These are phyloP conservation scores for Spongilla lacustris DNA, from an alignment of 37 sponge, comb jelly and placozoan genomes.

Conservation along the genomic window DNA sequence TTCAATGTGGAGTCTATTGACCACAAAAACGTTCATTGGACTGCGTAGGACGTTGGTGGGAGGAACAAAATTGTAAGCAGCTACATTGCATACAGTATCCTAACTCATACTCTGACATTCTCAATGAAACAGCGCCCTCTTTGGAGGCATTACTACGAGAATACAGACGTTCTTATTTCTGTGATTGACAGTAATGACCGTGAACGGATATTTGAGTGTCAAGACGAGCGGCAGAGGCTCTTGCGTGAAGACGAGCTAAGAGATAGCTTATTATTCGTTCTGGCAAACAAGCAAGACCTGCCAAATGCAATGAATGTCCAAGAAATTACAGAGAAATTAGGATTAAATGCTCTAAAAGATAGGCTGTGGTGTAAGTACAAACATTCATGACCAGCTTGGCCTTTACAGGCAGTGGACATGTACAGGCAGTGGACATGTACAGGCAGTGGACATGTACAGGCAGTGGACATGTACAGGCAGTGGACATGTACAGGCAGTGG, in stretches of 20 bases:
- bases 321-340: constrained; percentile 71
- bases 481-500: constrained; percentile 71
- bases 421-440: constrained; percentile 8
- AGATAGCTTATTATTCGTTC: constrained; percentile 55
- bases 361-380: constrained; percentile 73
- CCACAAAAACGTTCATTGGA: constrained; percentile 63
- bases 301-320: constrained; percentile 78
- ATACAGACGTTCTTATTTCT: constrained; percentile 81
- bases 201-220: constrained; percentile 71
- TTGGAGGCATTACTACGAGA: constrained; percentile 86
- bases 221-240: constrained; percentile 56
- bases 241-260: constrained; percentile 70
- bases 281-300: constrained; percentile 96
- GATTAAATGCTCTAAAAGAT: constrained; percentile 46
- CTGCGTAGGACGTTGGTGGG: constrained; percentile 87
- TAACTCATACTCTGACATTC: background rate
- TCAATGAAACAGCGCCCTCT: constrained; percentile 60
- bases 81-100: background rate
- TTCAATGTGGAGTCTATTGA: constrained; percentile 82
- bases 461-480: constrained; percentile 78
- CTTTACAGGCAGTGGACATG: background rate
- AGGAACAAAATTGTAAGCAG: background rate
- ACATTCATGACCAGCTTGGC: background rate
- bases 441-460: constrained; percentile 74
- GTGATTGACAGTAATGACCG: constrained; percentile 92